Evolutionary conservation across 2,113 vertebrate species (phyloP).

Genomic region (Ptilonorhynchus violaceus): DNA sequence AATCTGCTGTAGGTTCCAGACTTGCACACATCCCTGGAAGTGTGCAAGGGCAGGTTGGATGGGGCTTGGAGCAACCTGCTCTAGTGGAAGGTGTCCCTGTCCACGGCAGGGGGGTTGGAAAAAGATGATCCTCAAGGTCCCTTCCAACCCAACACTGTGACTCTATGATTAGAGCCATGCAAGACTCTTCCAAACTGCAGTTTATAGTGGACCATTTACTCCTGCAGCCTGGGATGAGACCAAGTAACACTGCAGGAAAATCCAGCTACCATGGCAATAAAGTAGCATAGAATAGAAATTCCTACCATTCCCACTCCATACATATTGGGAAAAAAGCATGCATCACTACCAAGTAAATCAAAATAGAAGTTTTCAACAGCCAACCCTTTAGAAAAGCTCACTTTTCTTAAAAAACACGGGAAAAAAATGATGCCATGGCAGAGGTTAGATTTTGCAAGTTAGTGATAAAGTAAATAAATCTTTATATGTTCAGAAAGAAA

Average conservation of each 20-base stretch:
- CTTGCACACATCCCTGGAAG: neutral
- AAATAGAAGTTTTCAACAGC: neutral
- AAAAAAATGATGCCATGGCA: neutral
- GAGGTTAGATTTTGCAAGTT: neutral
- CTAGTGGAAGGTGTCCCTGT: no score
- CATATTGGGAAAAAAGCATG: neutral
- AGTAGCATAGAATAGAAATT: neutral
- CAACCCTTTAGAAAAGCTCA: neutral
- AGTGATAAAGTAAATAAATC: neutral
- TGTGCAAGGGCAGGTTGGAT: neutral
- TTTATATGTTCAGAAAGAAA: neutral
- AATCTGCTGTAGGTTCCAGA: neutral
- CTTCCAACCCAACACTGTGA: neutral
- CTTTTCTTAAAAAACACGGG: neutral
- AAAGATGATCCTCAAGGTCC: neutral
- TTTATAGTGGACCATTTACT: neutral
- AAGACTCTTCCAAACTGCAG: neutral
- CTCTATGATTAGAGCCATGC: neutral
- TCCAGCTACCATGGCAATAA: neutral
- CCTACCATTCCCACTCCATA: neutral
- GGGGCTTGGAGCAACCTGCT: neutral
- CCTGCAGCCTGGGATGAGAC: neutral
- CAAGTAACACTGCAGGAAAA: neutral
- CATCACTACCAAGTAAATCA: neutral
- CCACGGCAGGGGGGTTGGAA: neutral